Percentiles rank a stretch among this genome's conserved stretches.
phyloP scores from a whole-genome alignment of 1,140 invertebrate genomes.

The Latrodectus geometricus region DNA sequence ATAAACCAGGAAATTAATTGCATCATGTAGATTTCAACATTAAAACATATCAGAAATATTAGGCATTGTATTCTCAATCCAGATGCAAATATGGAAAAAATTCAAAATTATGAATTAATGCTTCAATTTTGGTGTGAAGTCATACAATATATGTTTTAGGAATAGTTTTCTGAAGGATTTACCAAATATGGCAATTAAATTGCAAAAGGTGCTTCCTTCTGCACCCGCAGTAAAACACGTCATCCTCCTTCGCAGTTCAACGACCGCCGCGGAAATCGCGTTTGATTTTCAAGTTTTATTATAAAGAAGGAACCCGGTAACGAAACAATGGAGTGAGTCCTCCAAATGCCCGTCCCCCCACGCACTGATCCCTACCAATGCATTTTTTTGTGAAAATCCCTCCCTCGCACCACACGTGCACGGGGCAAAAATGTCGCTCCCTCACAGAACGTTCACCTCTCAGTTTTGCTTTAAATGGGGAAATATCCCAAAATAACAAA shows the following conservation, averaged over 20 bases:
- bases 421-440: neutral
- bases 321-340: conserved; percentile 9
- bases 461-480: neutral
- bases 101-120: too few relatives aligned
- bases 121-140: too few relatives aligned
- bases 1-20: too few relatives aligned
- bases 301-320: conserved; percentile 18
- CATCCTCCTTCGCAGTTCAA: conserved; percentile 41
- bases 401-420: conserved; percentile 18
- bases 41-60: too few relatives aligned
- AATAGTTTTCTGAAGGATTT: too few relatives aligned
- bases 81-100: too few relatives aligned
- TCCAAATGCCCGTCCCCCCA: conserved; percentile 20
- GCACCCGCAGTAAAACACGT: neutral
- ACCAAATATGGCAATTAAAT: too few relatives aligned
- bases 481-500: neutral
- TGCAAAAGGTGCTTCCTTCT: too few relatives aligned
- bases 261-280: conserved; percentile 21
- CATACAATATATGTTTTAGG: too few relatives aligned
- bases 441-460: conserved; percentile 39
- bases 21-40: too few relatives aligned
- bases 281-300: conserved; percentile 40
- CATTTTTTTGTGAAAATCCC: conserved; percentile 14
- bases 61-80: too few relatives aligned
- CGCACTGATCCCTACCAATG: conserved; percentile 11